A percentile compares a stretch with the other conserved stretches of the same genome.
phyloP scores from a whole-genome alignment of 2,113 vertebrate species.

The Alces alces region DNA sequence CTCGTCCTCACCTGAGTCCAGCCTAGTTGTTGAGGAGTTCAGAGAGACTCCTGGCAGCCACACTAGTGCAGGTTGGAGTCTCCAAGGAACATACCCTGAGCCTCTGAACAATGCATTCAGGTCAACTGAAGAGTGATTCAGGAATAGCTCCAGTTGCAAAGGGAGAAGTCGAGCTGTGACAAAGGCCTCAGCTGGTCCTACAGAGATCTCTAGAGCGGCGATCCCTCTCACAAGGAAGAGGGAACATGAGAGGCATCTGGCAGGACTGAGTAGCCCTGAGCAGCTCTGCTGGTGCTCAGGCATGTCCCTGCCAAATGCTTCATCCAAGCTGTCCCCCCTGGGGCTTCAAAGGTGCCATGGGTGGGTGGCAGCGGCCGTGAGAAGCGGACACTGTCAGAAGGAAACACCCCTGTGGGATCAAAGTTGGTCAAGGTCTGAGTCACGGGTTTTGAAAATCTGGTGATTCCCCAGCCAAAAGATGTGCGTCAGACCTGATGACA shows the following conservation, averaged over 20 bases:
- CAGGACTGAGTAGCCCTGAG: constrained; percentile 33
- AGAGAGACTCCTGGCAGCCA: background rate
- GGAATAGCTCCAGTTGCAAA: background rate
- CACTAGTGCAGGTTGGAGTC: too few relatives aligned
- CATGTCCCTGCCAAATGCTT: background rate
- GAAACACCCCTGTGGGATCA: background rate
- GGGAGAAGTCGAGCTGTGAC: background rate
- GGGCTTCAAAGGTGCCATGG: background rate
- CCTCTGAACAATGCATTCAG: background rate
- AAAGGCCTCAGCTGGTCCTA: background rate
- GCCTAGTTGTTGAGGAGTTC: background rate
- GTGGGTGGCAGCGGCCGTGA: accelerated
- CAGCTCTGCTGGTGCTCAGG: constrained; percentile 38
- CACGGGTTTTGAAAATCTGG: constrained; percentile 5
- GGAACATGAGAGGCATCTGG: constrained; percentile 48
- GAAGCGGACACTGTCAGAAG: background rate
- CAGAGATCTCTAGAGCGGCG: background rate
- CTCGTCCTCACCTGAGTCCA: background rate
- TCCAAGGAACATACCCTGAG: background rate
- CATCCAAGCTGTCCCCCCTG: background rate
- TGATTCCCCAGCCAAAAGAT: constrained; percentile 42
- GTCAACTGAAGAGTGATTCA: background rate
- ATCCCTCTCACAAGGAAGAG: background rate
- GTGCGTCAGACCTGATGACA: constrained; percentile 47
- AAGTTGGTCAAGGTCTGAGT: constrained; percentile 14